Evolutionary conservation across 2,797 vertebrate species (phyloP).

Genomic region (Hydrophis major): DNA sequence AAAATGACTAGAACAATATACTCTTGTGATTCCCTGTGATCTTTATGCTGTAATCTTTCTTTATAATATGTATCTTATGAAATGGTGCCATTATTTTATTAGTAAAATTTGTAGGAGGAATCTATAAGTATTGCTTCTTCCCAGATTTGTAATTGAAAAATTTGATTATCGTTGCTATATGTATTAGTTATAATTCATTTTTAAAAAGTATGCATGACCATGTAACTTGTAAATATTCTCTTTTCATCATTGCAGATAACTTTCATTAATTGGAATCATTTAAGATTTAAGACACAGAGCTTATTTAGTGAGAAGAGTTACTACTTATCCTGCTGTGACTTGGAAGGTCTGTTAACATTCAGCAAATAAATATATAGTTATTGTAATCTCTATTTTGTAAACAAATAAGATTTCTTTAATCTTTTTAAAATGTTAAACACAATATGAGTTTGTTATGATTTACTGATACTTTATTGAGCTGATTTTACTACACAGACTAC

Average conservation of each 20-base stretch:
- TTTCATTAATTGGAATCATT: constrained; percentile 32
- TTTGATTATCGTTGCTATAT: neutral
- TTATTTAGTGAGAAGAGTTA: constrained; percentile 20
- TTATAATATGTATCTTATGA: neutral
- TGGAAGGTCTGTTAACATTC: constrained; percentile 43
- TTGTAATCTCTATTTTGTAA: constrained; percentile 54
- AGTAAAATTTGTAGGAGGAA: neutral
- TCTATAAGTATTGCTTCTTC: neutral
- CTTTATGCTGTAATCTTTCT: neutral
- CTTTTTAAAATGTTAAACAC: constrained; percentile 45
- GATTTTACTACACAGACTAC: constrained; percentile 36
- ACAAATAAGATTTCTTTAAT: constrained; percentile 44
- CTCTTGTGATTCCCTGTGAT: neutral
- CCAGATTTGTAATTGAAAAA: neutral
- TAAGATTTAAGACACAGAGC: constrained; percentile 15
- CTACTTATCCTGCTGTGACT: constrained; percentile 32
- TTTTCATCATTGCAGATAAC: constrained; percentile 54
- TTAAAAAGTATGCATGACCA: neutral
- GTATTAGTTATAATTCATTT: neutral
- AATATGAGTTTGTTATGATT: constrained; percentile 40
- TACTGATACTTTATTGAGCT: constrained; percentile 32
- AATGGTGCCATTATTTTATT: neutral
- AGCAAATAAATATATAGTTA: constrained; percentile 20
- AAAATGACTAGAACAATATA: neutral
- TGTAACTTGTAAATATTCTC: neutral